Evolutionary conservation across 2,113 vertebrate species (phyloP), one percentile per base, ranked within the genome.

Genomic region (Gambusia affinis): DNA sequence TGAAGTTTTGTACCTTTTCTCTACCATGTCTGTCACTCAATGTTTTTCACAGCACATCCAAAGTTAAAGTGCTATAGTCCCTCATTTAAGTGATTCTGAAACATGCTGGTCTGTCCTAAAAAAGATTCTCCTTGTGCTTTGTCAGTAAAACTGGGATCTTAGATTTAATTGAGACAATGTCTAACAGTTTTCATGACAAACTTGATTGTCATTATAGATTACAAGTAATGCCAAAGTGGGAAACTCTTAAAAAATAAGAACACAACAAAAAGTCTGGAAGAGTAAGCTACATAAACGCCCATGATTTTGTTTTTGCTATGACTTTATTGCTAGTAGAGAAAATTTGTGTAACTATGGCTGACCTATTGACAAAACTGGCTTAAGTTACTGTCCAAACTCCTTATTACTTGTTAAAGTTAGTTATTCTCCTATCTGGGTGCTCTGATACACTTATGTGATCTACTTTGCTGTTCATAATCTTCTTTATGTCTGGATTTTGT

Each of bases 371-470:
- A n/a, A 1, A 54, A 54, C 8, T 8, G 22, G 76, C 78, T 81
- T 67, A 74, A 60, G 80, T 64, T 76, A 54, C 79, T 72, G 29
- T 75, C 67, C 64, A 63, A 76, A 88, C 28, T 72, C 81, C 81
- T 87, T 78, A 88, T 74, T 24, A 44, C 64, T 82, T 85, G 85
- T 87, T 80, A 86, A 85, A 84, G 82, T 79, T 72, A 72, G 75
- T 83, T 47, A 76, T 80, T 86, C 79, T 70, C 77, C 61, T 64
- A 61, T 83, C 64, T 77, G 47, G 74, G 71, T 67, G 78, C 72
- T 80, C 67, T 67, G 71, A 73, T 80, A 33, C 67, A 62, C 70
- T 24, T 10, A 11, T n/a, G 24, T 31, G 30, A 60, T 70, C 72
- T 39, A 24, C 19, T 29, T n/a, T 39, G 70, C 24, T 57, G 7